phyloP scores from a whole-genome alignment of 2,888 invertebrate species.

The Didymodactylos carnosus region DNA sequence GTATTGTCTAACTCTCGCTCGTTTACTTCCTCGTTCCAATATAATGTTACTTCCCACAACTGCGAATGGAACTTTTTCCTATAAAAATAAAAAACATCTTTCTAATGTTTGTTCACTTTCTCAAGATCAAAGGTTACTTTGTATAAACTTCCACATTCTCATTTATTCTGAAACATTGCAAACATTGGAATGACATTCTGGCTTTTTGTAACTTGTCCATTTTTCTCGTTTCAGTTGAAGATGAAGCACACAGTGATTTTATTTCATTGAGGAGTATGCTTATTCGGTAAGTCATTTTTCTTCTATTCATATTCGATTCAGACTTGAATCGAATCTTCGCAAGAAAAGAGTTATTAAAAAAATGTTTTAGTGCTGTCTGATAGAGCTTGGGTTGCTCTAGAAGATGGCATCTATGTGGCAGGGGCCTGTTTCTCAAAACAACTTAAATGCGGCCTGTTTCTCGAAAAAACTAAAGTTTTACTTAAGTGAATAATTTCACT shows the following conservation, averaged over 20 bases:
- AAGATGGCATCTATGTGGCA: no score
- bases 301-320: no score
- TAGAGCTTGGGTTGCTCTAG: no score
- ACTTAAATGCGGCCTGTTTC: no score
- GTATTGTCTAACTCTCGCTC: conserved; percentile 70
- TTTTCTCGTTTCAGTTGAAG: conserved; percentile 54
- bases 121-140: conserved; percentile 7
- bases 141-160: conserved; percentile 54
- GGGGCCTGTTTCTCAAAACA: no score
- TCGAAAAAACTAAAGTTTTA: no score
- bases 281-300: no score
- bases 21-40: conserved; percentile 62
- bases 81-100: conserved; percentile 13
- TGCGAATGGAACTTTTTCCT: conserved; percentile 79
- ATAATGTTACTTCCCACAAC: conserved; percentile 91
- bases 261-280: conserved; percentile 91
- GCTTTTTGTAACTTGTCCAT: conserved; percentile 87
- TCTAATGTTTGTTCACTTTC: background rate
- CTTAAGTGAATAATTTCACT: no score
- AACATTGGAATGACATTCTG: conserved; percentile 92
- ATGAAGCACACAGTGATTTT: conserved; percentile 94
- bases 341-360: no score
- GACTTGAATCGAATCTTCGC: no score
- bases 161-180: conserved; percentile 57
- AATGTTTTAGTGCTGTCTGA: no score